Evolutionary conservation across 2,888 invertebrate genomes (phyloP), one percentile per base, ranked within the genome.

Genomic region (Cremastobaeus sp.): DNA sequence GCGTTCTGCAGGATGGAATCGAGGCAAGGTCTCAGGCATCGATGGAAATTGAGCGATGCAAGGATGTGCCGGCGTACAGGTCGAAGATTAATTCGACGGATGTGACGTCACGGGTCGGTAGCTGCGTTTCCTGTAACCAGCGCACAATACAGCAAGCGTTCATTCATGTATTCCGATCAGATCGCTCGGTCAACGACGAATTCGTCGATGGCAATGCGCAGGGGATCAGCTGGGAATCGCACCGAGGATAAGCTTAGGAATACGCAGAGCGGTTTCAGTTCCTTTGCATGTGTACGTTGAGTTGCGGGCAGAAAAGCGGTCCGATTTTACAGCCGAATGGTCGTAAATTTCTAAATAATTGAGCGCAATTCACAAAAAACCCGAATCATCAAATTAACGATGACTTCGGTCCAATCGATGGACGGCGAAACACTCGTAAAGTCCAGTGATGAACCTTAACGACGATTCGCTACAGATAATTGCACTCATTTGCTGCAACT

Each of bases 21-120:
- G 18, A 17, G 28, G 8, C 17, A 9, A 21, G 14, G 39, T 65
- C 39, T 52, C 6, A 18, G 35, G 39, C 30, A 47, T 60, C 17
- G 55, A 66, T 65, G 39, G 17, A 50, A 64, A 66, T 60, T 43
- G 43, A 55, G 35, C 25, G 43, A 48, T 43, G 55, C 18, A 62
- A 64, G 57, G 62, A 54, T 43, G 35, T 39, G 54, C 41, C 54
- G 55, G 65, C 59, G 50, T 21, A 39, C 34, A 54, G 45, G 18
- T 34, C 64, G 76, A 78, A 80, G 81, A 81, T 82, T 81, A 77
- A 81, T 82, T 80, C 77, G 64, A 74, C 81, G 82, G 82, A 82
- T 80, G 77, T 80, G 80, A 82, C 79, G 80, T 82, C 76, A 83
- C 74, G 84, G 78, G 81, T 83, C 79, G 80, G 76, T 79, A 77